phyloP scores from a whole-genome alignment of 23 tunicate species.

The Botrylloides violaceus region DNA sequence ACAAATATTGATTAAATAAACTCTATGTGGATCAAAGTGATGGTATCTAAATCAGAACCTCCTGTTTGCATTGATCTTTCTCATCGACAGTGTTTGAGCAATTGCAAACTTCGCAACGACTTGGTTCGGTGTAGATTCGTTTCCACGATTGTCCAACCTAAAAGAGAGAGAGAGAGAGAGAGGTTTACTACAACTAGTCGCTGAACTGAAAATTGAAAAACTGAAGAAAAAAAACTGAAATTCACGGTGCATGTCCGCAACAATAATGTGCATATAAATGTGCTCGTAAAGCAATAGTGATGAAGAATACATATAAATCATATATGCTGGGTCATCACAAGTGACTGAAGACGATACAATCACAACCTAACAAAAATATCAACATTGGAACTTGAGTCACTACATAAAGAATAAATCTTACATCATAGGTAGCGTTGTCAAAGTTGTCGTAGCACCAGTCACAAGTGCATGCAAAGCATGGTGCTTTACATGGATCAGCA shows the following conservation, averaged over 20 bases:
- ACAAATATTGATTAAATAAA: neutral
- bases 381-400: too few species aligned
- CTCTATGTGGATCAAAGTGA: neutral
- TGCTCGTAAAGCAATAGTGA: too few species aligned
- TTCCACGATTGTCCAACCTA: conserved; percentile 43
- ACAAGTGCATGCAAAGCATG: conserved; percentile 50
- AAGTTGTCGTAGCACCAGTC: conserved; percentile 8
- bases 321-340: too few species aligned
- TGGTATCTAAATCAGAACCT: conserved; percentile 13
- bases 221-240: too few species aligned
- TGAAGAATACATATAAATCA: too few species aligned
- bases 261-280: neutral
- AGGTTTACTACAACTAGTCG: too few species aligned
- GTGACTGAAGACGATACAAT: too few species aligned
- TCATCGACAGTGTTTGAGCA: conserved; percentile 35
- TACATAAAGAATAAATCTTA: neutral
- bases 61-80: conserved; percentile 34
- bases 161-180: neutral
- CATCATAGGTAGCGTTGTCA: neutral
- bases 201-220: too few species aligned
- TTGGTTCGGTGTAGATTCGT: conserved; percentile 3
- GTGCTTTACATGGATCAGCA: conserved; percentile 50
- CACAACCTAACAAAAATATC: too few species aligned
- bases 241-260: too few species aligned
- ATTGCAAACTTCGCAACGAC: conserved; percentile 36